These are phyloP conservation scores for Melanotaenia duboulayi DNA, from an alignment of 2,113 vertebrate species.

Conservation along the genomic window DNA sequence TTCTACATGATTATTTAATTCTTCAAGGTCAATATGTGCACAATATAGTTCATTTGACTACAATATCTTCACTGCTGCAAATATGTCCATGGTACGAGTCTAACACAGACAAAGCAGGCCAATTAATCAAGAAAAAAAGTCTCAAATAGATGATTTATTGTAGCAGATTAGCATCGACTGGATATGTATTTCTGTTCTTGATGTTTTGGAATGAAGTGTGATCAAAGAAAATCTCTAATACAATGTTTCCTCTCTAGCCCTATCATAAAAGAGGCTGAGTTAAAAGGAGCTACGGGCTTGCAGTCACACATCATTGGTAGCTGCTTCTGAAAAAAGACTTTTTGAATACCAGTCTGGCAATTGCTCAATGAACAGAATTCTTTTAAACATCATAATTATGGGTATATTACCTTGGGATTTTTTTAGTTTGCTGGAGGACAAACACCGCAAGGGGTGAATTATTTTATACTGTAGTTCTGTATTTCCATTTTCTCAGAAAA, in stretches of 20 bases:
- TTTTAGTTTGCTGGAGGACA: slow-evolving; percentile 42
- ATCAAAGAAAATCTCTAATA: slow-evolving; percentile 49
- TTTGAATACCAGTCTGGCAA: slow-evolving; percentile 47
- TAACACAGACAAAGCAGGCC: not conserved
- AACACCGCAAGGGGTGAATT: slow-evolving; percentile 17
- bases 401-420: slow-evolving; percentile 45
- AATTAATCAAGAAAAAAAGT: slow-evolving; percentile 14
- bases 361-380: slow-evolving; percentile 59
- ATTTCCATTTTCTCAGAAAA: slow-evolving; percentile 50
- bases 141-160: slow-evolving; percentile 19
- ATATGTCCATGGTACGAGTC: not conserved
- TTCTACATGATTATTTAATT: not conserved
- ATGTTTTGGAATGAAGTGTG: slow-evolving; percentile 49
- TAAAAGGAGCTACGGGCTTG: slow-evolving; percentile 28
- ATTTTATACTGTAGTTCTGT: slow-evolving; percentile 20
- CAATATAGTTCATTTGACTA: not conserved
- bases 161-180: slow-evolving; percentile 8
- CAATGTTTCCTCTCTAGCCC: slow-evolving; percentile 24
- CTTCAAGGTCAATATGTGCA: not conserved
- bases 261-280: slow-evolving; percentile 19
- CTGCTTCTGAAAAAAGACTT: slow-evolving; percentile 33
- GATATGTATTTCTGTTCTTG: slow-evolving; percentile 7
- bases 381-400: slow-evolving; percentile 70
- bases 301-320: slow-evolving; percentile 42
- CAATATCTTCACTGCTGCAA: not conserved